These are phyloP conservation scores for Mnemiopsis leidyi DNA, from an alignment of 37 sponge, comb jelly and placozoan genomes.

Conservation along the genomic window DNA sequence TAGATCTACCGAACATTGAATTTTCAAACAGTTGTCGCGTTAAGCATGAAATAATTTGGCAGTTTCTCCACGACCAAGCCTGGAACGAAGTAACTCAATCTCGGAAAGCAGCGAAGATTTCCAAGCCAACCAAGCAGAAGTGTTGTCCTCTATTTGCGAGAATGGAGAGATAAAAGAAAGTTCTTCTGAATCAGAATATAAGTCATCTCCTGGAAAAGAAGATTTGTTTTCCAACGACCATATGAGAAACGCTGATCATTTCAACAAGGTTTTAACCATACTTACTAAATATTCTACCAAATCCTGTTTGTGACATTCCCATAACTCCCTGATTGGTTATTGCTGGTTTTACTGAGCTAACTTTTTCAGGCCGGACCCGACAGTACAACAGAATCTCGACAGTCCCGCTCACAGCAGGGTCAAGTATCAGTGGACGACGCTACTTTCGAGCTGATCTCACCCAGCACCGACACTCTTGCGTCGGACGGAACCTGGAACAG, in stretches of 20 bases:
- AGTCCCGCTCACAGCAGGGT: not conserved
- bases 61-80: not conserved
- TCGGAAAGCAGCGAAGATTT: not conserved
- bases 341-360: too few relatives aligned
- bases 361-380: not conserved
- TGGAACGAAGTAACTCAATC: constrained; percentile 10
- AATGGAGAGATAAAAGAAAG: not conserved
- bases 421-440: not conserved
- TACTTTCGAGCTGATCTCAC: constrained; percentile 39
- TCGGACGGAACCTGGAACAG: not conserved
- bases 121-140: not conserved
- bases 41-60: not conserved
- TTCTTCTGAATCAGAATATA: not conserved
- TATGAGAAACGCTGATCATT: too few relatives aligned
- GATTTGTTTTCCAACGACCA: too few relatives aligned
- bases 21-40: not conserved
- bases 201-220: too few relatives aligned
- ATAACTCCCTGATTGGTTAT: too few relatives aligned
- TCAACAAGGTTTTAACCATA: too few relatives aligned
- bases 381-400: not conserved
- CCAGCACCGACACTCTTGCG: constrained; percentile 18
- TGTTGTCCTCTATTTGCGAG: constrained; percentile 17
- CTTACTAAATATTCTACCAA: too few relatives aligned
- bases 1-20: too few relatives aligned
- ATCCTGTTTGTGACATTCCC: too few relatives aligned